Base-by-base conservation (phyloP, 2,113 vertebrate species). In the Balaeniceps rex region DNA sequence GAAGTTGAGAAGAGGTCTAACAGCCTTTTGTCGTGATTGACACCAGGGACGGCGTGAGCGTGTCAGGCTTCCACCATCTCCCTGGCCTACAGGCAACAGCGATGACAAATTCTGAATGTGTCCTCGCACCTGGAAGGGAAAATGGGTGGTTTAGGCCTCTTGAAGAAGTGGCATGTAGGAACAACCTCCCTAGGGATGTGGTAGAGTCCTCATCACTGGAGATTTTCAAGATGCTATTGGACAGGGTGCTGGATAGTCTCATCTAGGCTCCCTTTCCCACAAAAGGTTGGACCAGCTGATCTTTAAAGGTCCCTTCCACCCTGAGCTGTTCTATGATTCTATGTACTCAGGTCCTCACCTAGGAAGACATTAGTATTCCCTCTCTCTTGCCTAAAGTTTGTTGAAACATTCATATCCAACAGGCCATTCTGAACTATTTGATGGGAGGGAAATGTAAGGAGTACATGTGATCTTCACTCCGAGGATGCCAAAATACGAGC, bases 381-480 rank as follows among this genome's bases (percentile, higher is more conserved):
- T 75, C 49, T 74, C 17, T 90, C 46, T 22, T 71, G 17, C 47
- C 68, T 70, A 1, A 54, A 55, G 11, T 49, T 74, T 0, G 0
- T 31, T 58, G 51, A 25, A 83, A 28, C 10, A 24, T 47, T 61
- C 36, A 9, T 22, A 58, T 21, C 44, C 74, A 54, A 6, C 40
- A 60, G 49, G 21, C 70, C 5, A 0, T 64, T 70, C 44, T 36
- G 74, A 64, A 16, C n/a, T 34, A 28, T 64, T 40, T 88, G 60
- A 42, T 55, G 46, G 63, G 36, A 86, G 29, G 25, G 34, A 87
- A 54, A 25, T 28, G 5, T 6, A 19, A 40, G 69, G 21, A 36
- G 19, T 36, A 31, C 8, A 0, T 3, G 14, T 57, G 25, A 72
- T 57, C 28, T 12, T 52, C 78, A 38, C 0, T 0, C 24, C 17